Evolutionary conservation across 1,140 invertebrate genomes (phyloP).

Genomic region (Drosophila arizonae): DNA sequence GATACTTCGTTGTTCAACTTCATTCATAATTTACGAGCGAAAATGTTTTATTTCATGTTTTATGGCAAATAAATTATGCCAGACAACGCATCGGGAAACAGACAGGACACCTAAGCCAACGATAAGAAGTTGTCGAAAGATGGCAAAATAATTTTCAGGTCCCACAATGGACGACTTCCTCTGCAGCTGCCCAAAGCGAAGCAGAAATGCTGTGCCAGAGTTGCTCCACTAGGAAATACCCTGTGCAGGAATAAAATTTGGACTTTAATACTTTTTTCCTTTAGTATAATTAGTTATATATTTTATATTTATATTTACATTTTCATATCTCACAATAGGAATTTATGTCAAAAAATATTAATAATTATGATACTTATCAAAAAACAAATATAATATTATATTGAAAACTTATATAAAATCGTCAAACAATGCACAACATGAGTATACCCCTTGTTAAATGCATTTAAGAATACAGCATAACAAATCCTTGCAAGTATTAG

Average conservation of each 20-base stretch:
- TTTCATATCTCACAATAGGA: too few relatives aligned
- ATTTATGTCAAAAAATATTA: too few relatives aligned
- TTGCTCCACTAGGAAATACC: background rate
- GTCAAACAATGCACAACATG: too few relatives aligned
- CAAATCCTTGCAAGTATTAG: too few relatives aligned
- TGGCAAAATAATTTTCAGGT: conserved; percentile 27
- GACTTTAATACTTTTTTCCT: too few relatives aligned
- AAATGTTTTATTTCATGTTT: conserved; percentile 78
- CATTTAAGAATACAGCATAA: too few relatives aligned
- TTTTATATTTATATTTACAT: too few relatives aligned
- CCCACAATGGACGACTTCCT: conserved; percentile 19
- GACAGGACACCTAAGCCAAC: conserved; percentile 52
- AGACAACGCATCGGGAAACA: conserved; percentile 36
- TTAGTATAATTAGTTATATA: too few relatives aligned
- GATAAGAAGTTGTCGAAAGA: conserved; percentile 66
- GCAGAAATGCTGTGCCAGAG: conserved; percentile 25
- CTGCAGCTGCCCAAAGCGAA: conserved; percentile 24
- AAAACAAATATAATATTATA: too few relatives aligned
- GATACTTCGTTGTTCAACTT: conserved; percentile 34
- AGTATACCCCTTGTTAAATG: too few relatives aligned
- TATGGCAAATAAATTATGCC: conserved; percentile 77
- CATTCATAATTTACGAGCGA: conserved; percentile 75
- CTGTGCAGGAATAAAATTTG: background rate
- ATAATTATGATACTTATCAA: too few relatives aligned
- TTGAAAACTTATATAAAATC: too few relatives aligned